Evolutionary conservation across 2,888 invertebrate species (phyloP).

Genomic region (Pseudeuparius sepicola): DNA sequence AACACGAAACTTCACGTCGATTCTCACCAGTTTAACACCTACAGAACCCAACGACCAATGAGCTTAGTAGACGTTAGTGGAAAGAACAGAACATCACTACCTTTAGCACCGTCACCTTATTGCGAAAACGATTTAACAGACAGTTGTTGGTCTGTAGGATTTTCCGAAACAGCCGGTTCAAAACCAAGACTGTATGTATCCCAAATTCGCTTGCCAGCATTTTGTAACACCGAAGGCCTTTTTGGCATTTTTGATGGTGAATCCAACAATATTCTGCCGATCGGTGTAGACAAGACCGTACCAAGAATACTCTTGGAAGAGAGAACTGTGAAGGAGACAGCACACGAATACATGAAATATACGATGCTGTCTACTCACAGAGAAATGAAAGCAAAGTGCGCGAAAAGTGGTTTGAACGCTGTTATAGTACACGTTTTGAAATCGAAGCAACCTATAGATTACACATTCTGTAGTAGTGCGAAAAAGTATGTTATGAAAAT

Average conservation of each 20-base stretch:
- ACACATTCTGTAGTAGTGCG: slow-evolving; percentile 46
- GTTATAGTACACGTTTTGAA: slow-evolving; percentile 62
- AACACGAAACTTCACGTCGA: slow-evolving; percentile 75
- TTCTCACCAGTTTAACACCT: slow-evolving; percentile 69
- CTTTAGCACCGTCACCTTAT: slow-evolving; percentile 43
- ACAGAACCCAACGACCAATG: slow-evolving; percentile 67
- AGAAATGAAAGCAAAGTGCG: slow-evolving; percentile 64
- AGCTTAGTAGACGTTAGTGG: slow-evolving; percentile 80
- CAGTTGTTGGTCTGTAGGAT: slow-evolving; percentile 70
- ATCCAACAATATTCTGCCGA: slow-evolving; percentile 58
- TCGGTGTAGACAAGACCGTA: slow-evolving; percentile 60
- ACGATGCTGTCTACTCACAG: slow-evolving; percentile 71
- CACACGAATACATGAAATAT: slow-evolving; percentile 74
- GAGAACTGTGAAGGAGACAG: slow-evolving; percentile 69
- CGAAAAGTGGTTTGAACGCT: slow-evolving; percentile 57
- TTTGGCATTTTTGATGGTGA: slow-evolving; percentile 78
- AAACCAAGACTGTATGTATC: slow-evolving; percentile 64
- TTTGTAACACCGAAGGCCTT: slow-evolving; percentile 70
- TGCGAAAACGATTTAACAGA: slow-evolving; percentile 51
- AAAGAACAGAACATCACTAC: slow-evolving; percentile 58
- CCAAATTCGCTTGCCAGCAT: slow-evolving; percentile 66
- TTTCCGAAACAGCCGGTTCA: slow-evolving; percentile 74
- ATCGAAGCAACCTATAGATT: slow-evolving; percentile 43
- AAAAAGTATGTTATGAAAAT: slow-evolving; percentile 60
- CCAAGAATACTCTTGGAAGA: slow-evolving; percentile 75